Evolutionary conservation across 1,140 invertebrate species (phyloP), one percentile per base, ranked within the genome.

Genomic region (Brachionus asplanchnoidis): DNA sequence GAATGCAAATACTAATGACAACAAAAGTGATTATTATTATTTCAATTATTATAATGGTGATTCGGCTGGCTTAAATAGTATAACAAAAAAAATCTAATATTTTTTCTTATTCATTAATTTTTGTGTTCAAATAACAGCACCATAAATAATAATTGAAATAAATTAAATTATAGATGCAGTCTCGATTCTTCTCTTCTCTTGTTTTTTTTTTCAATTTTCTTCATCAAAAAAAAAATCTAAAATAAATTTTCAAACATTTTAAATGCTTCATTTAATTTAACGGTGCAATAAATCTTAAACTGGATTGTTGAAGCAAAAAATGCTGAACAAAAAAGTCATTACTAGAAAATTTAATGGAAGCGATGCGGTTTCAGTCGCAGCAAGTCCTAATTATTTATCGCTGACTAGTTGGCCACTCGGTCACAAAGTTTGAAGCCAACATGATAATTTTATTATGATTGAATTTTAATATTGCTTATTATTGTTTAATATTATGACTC

Each of bases 71-170:
- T 73, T 73, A 73, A 73, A 73, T 73, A 73, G 40, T 73, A 73
- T 73, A 73, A 28, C 32, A 68, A 36, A 42, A 73, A 42, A 73
- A 73, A 73, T 73, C 32, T 73, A 73, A 73, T 73, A 36, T 44
- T 73, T 73, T 73, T 73, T 73, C 68, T 42, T 73, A n/a, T 73
- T 73, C 68, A 73, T 73, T 73, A 73, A 73, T 73, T 77, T 77
- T 77, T 77, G 40, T 77, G 40, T 77, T 77, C 26, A 77, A 77
- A 77, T 77, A 77, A 77, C 73, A 77, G 73, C 73, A 77, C 73
- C 73, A 77, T 77, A 77, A 77, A 77, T 77, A 77, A 77, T 77
- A 77, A 77, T 77, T 77, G 40, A 77, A 77, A 77, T 77, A 77
- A 77, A 77, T 77, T 77, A 77, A 77, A 77, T 77, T 77, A 77